A percentile compares a stretch with the other conserved stretches of the same genome.
Evolutionary conservation across 2,797 vertebrate species (phyloP).

Genomic region (Amphiprion clarkii): DNA sequence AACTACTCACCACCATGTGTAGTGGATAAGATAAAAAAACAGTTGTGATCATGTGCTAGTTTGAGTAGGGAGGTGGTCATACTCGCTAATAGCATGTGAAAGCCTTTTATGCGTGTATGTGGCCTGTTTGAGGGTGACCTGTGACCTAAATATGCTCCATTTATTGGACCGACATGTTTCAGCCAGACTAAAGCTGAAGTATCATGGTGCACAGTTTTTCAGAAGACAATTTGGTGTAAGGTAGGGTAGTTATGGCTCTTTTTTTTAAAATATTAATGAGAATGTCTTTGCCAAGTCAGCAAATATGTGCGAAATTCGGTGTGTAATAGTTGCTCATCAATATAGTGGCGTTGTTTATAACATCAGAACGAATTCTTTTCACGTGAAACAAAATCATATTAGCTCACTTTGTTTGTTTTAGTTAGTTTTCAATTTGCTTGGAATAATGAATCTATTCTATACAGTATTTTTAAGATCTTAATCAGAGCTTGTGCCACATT

Average conservation of each 20-base stretch:
- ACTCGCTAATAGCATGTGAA: slow-evolving; percentile 6
- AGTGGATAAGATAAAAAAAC: too few relatives aligned
- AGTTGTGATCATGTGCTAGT: neutral
- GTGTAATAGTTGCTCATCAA: neutral
- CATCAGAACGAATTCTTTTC: neutral
- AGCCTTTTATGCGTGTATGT: slow-evolving; percentile 13
- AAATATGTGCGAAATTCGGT: neutral
- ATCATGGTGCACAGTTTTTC: neutral
- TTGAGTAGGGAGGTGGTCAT: neutral
- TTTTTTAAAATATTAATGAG: neutral
- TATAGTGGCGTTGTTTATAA: neutral
- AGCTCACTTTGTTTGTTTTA: neutral
- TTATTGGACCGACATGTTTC: slow-evolving; percentile 13
- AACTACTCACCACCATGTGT: too few relatives aligned
- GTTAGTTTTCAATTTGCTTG: neutral
- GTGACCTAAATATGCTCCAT: slow-evolving; percentile 23
- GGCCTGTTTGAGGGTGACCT: slow-evolving; percentile 11
- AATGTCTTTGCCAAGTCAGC: neutral
- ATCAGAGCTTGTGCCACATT: too few relatives aligned
- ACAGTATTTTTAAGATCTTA: neutral
- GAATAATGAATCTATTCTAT: neutral
- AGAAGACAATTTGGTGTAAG: neutral
- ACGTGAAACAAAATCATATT: neutral
- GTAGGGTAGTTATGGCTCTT: too few relatives aligned
- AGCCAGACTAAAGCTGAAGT: slow-evolving; percentile 22